Evolutionary conservation across 2,113 vertebrate genomes (phyloP).

Genomic region (Pedetes capensis): DNA sequence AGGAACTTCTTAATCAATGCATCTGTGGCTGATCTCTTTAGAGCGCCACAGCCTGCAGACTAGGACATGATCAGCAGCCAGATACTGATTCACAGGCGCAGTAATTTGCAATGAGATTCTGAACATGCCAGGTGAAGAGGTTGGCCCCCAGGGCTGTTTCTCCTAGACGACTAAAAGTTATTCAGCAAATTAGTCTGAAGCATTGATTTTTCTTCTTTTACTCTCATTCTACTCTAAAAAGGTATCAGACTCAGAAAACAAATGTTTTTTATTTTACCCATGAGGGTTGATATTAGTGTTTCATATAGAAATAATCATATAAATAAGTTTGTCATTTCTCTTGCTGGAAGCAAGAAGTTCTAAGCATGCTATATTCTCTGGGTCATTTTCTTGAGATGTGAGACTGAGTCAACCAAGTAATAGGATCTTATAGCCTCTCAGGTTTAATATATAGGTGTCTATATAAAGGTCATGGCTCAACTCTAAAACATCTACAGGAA

Average conservation of each 20-base stretch:
- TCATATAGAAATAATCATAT: constrained; percentile 77
- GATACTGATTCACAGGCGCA: constrained; percentile 39
- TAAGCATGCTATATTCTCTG: constrained; percentile 41
- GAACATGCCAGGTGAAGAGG: constrained; percentile 65
- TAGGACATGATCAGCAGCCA: neutral
- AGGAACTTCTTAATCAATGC: constrained; percentile 64
- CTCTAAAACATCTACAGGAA: neutral
- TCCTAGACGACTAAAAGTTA: constrained; percentile 66
- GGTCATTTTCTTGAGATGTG: constrained; percentile 13
- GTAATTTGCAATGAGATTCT: constrained; percentile 76
- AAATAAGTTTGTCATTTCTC: constrained; percentile 72
- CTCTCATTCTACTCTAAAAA: constrained; percentile 29
- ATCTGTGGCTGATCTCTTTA: constrained; percentile 41
- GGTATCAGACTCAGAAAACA: constrained; percentile 64
- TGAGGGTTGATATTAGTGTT: constrained; percentile 58
- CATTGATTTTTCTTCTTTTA: constrained; percentile 63
- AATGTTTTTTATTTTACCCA: constrained; percentile 81
- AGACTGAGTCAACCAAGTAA: neutral
- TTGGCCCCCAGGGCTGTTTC: constrained; percentile 58
- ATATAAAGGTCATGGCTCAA: neutral
- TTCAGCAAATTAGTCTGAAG: constrained; percentile 74
- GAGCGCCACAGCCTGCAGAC: neutral
- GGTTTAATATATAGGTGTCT: neutral
- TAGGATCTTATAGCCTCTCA: neutral
- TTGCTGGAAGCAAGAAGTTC: constrained; percentile 55